Conservation (phyloP, 2,113 vertebrate species). For the Arizona elegans region DNA sequence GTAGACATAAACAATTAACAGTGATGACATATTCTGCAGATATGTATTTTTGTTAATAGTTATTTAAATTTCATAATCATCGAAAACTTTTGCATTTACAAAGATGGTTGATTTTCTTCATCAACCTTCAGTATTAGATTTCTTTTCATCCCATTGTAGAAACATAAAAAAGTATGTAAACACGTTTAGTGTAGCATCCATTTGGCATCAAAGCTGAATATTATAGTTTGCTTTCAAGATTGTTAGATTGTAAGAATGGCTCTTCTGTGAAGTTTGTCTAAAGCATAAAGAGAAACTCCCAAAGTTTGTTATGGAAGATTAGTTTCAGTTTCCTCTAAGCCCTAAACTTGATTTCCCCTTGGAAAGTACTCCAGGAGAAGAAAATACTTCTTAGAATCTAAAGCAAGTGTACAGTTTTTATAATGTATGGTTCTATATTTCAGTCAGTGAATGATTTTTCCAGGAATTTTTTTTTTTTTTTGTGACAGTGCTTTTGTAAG, state of each 20-base stretch:
- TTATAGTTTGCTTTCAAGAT: neutral
- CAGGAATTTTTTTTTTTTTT: neutral
- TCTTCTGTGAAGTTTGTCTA: neutral
- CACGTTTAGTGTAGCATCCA: neutral
- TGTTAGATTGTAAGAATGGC: neutral
- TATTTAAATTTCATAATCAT: neutral
- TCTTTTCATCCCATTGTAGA: neutral
- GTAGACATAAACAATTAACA: neutral
- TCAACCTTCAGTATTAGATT: neutral
- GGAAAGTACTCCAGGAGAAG: neutral
- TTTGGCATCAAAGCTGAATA: neutral
- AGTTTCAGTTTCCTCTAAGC: neutral
- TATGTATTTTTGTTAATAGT: neutral
- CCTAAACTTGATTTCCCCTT: neutral
- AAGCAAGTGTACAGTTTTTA: neutral
- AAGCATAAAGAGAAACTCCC: neutral
- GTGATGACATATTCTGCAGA: neutral
- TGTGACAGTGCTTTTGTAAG: neutral
- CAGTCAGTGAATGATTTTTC: neutral
- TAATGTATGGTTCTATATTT: neutral
- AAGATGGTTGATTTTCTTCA: neutral
- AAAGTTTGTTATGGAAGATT: neutral
- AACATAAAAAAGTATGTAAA: constrained; percentile 46
- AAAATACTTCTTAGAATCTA: neutral
- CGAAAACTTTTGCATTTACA: neutral